Evolutionary conservation across 2,113 vertebrate genomes (phyloP).

Genomic region (Sorex fumeus): DNA sequence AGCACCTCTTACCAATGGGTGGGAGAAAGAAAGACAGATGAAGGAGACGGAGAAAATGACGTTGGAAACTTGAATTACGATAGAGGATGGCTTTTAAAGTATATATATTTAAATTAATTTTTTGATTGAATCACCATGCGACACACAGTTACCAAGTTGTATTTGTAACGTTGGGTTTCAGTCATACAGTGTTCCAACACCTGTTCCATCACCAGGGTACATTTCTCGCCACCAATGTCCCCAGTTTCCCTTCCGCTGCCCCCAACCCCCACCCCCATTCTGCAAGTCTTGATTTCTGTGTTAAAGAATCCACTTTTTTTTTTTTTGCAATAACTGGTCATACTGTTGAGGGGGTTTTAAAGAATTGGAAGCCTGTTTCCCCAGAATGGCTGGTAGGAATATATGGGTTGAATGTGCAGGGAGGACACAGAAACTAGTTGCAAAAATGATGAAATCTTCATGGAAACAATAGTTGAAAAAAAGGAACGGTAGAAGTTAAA

Average conservation of each 20-base stretch:
- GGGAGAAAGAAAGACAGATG: not conserved
- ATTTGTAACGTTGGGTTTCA: too few relatives aligned
- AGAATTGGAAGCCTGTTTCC: not conserved
- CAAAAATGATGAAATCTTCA: slow-evolving; percentile 11
- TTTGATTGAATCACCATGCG: too few relatives aligned
- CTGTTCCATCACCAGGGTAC: too few relatives aligned
- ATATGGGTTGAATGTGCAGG: not conserved
- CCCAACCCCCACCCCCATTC: too few relatives aligned
- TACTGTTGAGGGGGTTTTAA: not conserved
- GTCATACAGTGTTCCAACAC: too few relatives aligned
- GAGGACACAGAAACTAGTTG: not conserved
- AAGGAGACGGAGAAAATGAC: not conserved
- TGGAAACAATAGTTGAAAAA: not conserved
- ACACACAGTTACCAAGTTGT: too few relatives aligned
- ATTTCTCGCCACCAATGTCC: too few relatives aligned
- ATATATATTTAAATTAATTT: too few relatives aligned
- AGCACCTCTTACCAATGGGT: not conserved
- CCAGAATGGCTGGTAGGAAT: not conserved
- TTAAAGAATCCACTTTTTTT: not conserved
- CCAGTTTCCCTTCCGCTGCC: too few relatives aligned
- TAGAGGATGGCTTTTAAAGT: not conserved
- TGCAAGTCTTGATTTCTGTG: too few relatives aligned
- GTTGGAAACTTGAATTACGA: not conserved
- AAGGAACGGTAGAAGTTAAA: not conserved
- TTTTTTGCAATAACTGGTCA: not conserved